These are phyloP conservation scores for Eutolmus rufibarbis DNA, from an alignment of 2,888 invertebrate genomes.

Conservation along the genomic window DNA sequence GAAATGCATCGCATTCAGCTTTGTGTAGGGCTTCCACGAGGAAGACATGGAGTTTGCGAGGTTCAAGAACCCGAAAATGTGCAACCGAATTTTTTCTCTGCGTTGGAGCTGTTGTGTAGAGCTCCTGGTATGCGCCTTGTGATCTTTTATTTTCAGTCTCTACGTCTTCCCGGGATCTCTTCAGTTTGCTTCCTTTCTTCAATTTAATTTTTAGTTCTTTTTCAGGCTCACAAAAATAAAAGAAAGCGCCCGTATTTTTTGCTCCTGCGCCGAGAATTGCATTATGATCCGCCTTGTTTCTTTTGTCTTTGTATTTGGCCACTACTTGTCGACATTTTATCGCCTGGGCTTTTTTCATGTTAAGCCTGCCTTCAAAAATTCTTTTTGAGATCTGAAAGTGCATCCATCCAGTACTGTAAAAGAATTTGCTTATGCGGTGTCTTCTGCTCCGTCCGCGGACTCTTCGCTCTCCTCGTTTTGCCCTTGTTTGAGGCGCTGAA, in stretches of 20 bases:
- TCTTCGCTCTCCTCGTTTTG: background rate
- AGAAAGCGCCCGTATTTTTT: slow-evolving; percentile 21
- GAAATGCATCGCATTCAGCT: slow-evolving; percentile 24
- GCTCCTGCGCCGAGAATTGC: slow-evolving; percentile 8
- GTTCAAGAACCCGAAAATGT: slow-evolving; percentile 48
- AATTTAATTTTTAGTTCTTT: slow-evolving; percentile 33
- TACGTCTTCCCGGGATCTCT: slow-evolving; percentile 36
- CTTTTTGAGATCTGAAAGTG: slow-evolving; percentile 35
- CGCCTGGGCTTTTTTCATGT: slow-evolving; percentile 30
- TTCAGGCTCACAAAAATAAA: slow-evolving; percentile 31
- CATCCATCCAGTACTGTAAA: slow-evolving; percentile 37
- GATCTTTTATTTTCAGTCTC: slow-evolving; percentile 23
- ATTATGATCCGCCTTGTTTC: slow-evolving; percentile 33
- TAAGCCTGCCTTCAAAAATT: slow-evolving; percentile 28
- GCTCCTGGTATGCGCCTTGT: slow-evolving; percentile 36
- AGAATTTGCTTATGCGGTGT: slow-evolving; percentile 23
- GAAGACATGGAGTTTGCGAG: slow-evolving; percentile 12
- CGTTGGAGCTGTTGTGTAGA: slow-evolving; percentile 34
- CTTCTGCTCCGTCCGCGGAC: too few relatives aligned
- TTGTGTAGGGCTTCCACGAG: slow-evolving; percentile 32
- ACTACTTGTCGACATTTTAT: slow-evolving; percentile 41
- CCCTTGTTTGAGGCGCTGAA: background rate
- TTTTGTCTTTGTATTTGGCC: slow-evolving; percentile 34
- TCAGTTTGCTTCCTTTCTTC: slow-evolving; percentile 36
- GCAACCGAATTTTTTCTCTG: slow-evolving; percentile 43